Conservation (phyloP, 2,797 vertebrate species). For the Parotocinclus haroldoi region DNA sequence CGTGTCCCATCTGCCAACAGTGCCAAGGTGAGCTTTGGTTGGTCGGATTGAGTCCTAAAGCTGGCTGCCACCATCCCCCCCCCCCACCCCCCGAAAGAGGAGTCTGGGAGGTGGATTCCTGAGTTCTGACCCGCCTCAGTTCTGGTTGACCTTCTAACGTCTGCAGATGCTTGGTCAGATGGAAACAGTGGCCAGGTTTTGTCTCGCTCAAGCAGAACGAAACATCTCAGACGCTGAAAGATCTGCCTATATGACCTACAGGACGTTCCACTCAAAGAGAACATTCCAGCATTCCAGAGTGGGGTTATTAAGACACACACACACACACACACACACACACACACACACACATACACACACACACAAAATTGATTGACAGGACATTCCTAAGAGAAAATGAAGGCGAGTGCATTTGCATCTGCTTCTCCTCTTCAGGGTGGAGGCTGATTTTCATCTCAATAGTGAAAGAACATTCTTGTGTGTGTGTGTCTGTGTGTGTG, state of each 20-base stretch:
- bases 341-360: constrained; percentile 8
- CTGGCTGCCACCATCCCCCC: too few species aligned
- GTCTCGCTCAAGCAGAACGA: too few species aligned
- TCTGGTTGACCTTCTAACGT: too few species aligned
- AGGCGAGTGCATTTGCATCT: neutral
- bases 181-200: too few species aligned
- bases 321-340: neutral
- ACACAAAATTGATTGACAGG: constrained; percentile 12
- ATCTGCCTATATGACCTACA: neutral
- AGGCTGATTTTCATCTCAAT: neutral
- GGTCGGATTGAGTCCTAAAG: too few species aligned
- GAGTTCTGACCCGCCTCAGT: too few species aligned
- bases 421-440: constrained; percentile 1
- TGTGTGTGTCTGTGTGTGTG: constrained; percentile 4
- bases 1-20: too few species aligned
- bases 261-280: constrained; percentile 16
- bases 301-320: neutral
- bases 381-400: constrained; percentile 1
- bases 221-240: too few species aligned
- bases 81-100: too few species aligned
- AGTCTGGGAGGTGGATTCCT: too few species aligned
- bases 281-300: constrained; percentile 28
- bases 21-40: too few species aligned
- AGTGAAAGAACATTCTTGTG: constrained; percentile 14
- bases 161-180: too few species aligned